Percentiles rank a stretch among this genome's conserved stretches.
Evolutionary conservation across 2,113 vertebrate genomes (phyloP).

Genomic region (Syngnathus typhle): DNA sequence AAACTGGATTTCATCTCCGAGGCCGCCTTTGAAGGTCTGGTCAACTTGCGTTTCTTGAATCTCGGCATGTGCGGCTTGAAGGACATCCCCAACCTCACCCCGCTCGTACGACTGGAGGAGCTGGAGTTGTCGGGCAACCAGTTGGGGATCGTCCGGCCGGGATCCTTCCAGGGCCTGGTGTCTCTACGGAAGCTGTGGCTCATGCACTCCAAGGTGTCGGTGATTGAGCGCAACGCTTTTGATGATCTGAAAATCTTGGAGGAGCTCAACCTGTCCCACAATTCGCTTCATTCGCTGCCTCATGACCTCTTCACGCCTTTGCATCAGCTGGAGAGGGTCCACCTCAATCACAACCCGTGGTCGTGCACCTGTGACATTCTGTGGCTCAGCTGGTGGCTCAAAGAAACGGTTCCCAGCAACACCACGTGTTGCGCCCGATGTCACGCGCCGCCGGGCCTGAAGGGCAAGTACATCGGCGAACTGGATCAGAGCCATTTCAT

Average conservation of each 20-base stretch:
- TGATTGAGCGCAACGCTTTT: conserved; percentile 94
- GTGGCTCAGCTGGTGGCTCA: conserved; percentile 97
- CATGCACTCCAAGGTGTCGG: conserved; percentile 90
- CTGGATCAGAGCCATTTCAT: conserved; percentile 92
- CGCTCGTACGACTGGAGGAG: conserved; percentile 84
- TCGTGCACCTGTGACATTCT: conserved; percentile 95
- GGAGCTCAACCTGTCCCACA: conserved; percentile 92
- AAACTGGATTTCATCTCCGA: conserved; percentile 94
- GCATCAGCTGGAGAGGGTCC: conserved; percentile 88
- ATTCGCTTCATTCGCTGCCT: conserved; percentile 89
- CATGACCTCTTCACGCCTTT: conserved; percentile 95
- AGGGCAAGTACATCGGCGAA: conserved; percentile 89
- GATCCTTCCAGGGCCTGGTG: conserved; percentile 90
- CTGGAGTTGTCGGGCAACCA: conserved; percentile 90
- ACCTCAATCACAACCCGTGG: conserved; percentile 97
- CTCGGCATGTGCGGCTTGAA: conserved; percentile 95
- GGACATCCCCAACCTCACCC: conserved; percentile 92
- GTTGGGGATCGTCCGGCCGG: conserved; percentile 81
- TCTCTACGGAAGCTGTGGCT: conserved; percentile 90
- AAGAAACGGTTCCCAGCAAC: conserved; percentile 93
- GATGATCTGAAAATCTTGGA: conserved; percentile 94
- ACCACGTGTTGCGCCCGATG: conserved; percentile 95
- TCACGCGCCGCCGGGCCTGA: conserved; percentile 84
- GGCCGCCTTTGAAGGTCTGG: conserved; percentile 88
- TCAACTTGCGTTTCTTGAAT: conserved; percentile 93